Percentiles rank a stretch among this genome's conserved stretches.
Evolutionary conservation across 2,888 invertebrate genomes (phyloP).

Genomic region (Eupithecia centaureata): DNA sequence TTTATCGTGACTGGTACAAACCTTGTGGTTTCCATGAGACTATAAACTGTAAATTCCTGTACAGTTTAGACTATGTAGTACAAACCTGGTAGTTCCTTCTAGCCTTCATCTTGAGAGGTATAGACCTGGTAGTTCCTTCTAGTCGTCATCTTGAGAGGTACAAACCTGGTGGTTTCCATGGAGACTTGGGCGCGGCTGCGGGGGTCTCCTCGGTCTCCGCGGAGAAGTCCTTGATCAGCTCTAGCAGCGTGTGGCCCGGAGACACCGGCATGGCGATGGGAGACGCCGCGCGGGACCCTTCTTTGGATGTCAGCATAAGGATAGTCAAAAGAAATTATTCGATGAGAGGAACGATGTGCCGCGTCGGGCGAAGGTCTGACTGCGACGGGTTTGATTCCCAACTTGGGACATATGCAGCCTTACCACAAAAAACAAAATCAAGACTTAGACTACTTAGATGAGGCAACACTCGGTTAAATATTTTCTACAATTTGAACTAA

Average conservation of each 20-base stretch:
- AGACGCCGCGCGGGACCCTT: conserved; percentile 82
- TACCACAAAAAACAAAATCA: no score
- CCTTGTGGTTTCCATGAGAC: not conserved
- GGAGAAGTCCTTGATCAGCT: conserved; percentile 77
- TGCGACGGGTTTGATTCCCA: no score
- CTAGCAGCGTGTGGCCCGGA: conserved; percentile 83
- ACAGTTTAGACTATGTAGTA: not conserved
- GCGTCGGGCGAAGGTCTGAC: no score
- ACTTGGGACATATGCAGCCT: no score
- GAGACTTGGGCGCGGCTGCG: conserved; percentile 54
- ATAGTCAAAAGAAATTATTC: not conserved
- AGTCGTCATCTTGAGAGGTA: not conserved
- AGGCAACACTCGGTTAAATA: no score
- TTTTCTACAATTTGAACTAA: no score
- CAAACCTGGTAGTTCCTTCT: not conserved
- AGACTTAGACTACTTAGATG: no score
- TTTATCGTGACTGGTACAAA: no score
- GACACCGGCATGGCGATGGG: conserved; percentile 88
- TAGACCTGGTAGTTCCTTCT: not conserved
- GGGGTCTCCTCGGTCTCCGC: conserved; percentile 23
- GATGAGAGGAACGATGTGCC: no score
- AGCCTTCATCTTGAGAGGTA: not conserved
- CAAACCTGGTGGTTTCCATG: conserved; percentile 58
- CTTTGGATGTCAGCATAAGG: not conserved
- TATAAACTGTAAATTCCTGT: not conserved